Percentiles rank a stretch among this genome's conserved stretches.
Evolutionary conservation across 2,113 vertebrate species (phyloP).

Genomic region (Lathamus discolor): DNA sequence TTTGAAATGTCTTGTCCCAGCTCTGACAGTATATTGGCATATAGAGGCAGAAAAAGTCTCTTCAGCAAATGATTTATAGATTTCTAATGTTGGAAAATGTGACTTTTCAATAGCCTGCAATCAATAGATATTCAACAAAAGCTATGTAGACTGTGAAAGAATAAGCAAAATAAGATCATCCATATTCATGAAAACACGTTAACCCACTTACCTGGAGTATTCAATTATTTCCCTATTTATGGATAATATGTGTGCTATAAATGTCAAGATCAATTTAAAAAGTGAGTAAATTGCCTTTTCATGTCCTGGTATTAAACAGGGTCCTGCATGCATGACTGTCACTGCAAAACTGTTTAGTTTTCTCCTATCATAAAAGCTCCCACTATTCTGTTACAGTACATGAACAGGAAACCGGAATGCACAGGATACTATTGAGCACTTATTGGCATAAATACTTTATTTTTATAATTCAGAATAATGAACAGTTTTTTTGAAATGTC

Average conservation of each 20-base stretch:
- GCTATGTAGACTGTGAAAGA: not conserved
- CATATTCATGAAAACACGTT: slow-evolving; percentile 53
- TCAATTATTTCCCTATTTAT: slow-evolving; percentile 48
- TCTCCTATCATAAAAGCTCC: not conserved
- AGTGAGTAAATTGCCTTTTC: slow-evolving; percentile 21
- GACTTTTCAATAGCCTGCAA: slow-evolving; percentile 6
- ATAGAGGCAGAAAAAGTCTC: not conserved
- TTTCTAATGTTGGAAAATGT: slow-evolving; percentile 1
- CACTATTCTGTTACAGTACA: not conserved
- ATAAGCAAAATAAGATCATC: slow-evolving; percentile 22
- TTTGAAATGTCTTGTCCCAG: not conserved
- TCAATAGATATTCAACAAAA: slow-evolving; percentile 34
- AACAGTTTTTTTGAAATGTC: not conserved
- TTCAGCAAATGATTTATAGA: not conserved
- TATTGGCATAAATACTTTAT: not conserved
- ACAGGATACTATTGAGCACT: not conserved
- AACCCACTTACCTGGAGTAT: slow-evolving; percentile 40
- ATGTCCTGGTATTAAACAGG: slow-evolving; percentile 10
- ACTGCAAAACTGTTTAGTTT: slow-evolving; percentile 35
- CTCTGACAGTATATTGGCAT: not conserved
- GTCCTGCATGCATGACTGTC: slow-evolving; percentile 2
- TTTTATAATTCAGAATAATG: not conserved
- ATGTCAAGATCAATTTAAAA: slow-evolving; percentile 45
- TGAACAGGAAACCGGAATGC: not conserved
- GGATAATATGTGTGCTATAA: slow-evolving; percentile 1